phyloP scores from a whole-genome alignment of 2,113 vertebrate species.

The Cyphomyrus plagiostoma region DNA sequence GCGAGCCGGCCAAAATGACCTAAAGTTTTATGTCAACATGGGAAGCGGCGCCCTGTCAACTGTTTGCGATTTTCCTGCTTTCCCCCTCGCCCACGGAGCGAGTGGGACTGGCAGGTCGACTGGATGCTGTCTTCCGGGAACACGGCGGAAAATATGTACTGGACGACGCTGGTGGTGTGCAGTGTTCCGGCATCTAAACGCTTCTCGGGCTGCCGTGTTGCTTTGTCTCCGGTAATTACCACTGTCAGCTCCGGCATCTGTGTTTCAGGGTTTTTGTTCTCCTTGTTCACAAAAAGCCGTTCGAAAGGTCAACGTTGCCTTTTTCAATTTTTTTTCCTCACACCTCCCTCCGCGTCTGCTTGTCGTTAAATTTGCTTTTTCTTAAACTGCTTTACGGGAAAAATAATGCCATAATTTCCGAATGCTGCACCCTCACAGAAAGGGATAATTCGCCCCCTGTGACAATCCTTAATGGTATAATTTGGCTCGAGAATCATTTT shows the following conservation, averaged over 20 bases:
- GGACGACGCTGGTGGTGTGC: not conserved
- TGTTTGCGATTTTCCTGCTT: not conserved
- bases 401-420: not conserved
- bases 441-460: not conserved
- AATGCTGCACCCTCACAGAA: not conserved
- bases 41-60: not conserved
- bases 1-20: not conserved
- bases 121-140: not conserved
- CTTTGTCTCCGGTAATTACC: constrained; percentile 32
- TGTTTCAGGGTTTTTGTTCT: constrained; percentile 24
- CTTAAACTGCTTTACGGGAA: constrained; percentile 31
- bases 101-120: not conserved
- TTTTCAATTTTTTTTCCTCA: not conserved
- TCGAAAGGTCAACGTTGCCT: constrained; percentile 26
- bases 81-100: not conserved
- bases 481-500: not conserved
- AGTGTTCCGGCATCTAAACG: constrained; percentile 13
- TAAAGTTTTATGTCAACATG: not conserved
- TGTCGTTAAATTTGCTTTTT: constrained; percentile 27
- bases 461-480: constrained; percentile 7
- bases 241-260: constrained; percentile 20
- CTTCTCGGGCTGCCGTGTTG: constrained; percentile 15
- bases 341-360: constrained; percentile 22
- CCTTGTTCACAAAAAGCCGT: constrained; percentile 29
- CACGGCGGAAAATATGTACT: not conserved